phyloP scores from a whole-genome alignment of 2,113 vertebrate genomes.

The Spea multiplicata region DNA sequence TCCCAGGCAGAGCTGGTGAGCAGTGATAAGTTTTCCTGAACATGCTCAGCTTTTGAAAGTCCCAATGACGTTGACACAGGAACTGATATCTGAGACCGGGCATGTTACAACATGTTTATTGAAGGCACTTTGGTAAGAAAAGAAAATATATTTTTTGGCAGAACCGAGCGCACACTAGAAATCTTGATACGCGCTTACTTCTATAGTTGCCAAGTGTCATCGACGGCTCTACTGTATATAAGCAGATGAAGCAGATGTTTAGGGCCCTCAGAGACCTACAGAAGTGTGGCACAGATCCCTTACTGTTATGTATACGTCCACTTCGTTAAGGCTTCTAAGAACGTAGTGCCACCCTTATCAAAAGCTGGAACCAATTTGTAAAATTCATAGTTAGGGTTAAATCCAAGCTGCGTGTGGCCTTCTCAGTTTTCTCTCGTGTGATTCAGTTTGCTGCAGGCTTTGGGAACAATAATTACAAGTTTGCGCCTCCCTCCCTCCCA shows the following conservation, averaged over 20 bases:
- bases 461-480: conserved; percentile 5
- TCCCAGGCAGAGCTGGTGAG: conserved; percentile 29
- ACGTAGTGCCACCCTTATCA: too few species aligned
- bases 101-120: background rate
- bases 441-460: conserved; percentile 11
- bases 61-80: conserved; percentile 38
- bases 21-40: conserved; percentile 51
- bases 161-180: too few species aligned
- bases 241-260: too few species aligned
- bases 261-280: too few species aligned
- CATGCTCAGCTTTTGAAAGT: conserved; percentile 53
- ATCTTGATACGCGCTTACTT: too few species aligned
- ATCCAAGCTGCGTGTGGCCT: conserved; percentile 1
- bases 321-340: too few species aligned
- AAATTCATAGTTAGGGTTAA: background rate
- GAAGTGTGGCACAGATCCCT: too few species aligned
- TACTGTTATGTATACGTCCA: too few species aligned
- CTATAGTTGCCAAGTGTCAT: too few species aligned
- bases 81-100: background rate
- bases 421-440: background rate
- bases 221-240: too few species aligned
- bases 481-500: background rate
- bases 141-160: too few species aligned
- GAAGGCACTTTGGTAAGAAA: background rate
- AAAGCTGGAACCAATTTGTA: too few species aligned